Base-by-base conservation (phyloP, 2,797 vertebrate species). In the Tapera naevia region DNA sequence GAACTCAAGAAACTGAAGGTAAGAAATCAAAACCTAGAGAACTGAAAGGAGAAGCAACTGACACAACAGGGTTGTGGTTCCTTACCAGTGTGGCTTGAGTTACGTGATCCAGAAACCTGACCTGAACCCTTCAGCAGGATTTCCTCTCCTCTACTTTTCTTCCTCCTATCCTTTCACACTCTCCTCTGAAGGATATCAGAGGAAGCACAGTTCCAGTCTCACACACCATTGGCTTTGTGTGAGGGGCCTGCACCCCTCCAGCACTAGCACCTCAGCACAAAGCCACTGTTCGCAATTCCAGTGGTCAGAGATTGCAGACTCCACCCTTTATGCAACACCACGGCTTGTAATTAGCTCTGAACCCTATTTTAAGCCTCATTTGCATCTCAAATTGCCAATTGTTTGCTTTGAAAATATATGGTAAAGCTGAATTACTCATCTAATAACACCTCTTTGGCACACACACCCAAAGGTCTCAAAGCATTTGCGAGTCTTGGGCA, bases 291-390 rank as follows among this genome's bases (percentile, higher is more conserved):
- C 56, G 61, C 61, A 78, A 64, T 50, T 53, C 37, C 70, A 71
- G 93, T 15, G n/a, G 66, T 67, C 51, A 60, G 48, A 88, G 80
- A 76, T 32, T 78, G 53, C 80, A 94, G 89, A 67, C 95, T 95
- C 93, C 88, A 87, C 88, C 91, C 93, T 93, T 75, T 58, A 23
- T 27, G 64, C 84, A 91, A 94, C 72, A 87, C 54, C 33, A 14
- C 8, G 65, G 64, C 91, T 86, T 95, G 72, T 94, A 97, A 97
- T 95, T 96, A 95, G 57, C 61, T 91, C 41, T 92, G 86, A 96
- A 95, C 85, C 65, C 84, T 94, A 92, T 94, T 97, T 96, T 94
- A 95, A 88, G 30, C 17, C 74, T 95, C 58, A 91, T 93, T 92
- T 94, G 60, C 91, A 96, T 92, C 82, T 83, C 87, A 80, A 83